Conservation (phyloP, 2,113 vertebrate genomes). For the Talpa occidentalis region DNA sequence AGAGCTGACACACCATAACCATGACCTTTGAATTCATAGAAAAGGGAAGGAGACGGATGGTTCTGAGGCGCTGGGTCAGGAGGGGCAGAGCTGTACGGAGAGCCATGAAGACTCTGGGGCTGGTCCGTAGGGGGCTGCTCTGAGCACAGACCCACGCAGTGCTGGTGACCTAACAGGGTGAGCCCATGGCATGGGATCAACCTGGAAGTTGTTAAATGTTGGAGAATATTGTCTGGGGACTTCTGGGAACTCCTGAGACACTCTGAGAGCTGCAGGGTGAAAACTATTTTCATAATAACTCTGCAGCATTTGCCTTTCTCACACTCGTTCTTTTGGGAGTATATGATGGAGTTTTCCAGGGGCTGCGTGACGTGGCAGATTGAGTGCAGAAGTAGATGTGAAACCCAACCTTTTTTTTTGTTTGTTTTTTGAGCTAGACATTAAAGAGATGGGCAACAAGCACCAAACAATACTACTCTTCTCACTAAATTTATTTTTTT, state of each 20-base stretch:
- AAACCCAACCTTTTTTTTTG: not conserved
- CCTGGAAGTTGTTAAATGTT: not conserved
- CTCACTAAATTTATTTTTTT: not conserved
- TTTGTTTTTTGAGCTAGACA: not conserved
- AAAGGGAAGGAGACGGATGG: not conserved
- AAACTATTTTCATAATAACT: not conserved
- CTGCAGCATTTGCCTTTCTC: not conserved
- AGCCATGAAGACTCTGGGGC: too few species aligned
- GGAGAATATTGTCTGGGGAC: not conserved
- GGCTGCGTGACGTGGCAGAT: not conserved
- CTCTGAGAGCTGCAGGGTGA: not conserved
- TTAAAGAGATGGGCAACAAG: not conserved
- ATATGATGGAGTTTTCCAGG: not conserved
- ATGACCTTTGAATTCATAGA: not conserved
- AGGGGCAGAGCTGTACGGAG: too few species aligned
- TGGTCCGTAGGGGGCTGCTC: too few species aligned
- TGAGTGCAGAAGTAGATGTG: constrained; percentile 18
- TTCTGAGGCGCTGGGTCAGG: not conserved
- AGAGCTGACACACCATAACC: not conserved
- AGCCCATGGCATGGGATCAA: not conserved
- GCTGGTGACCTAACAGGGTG: not conserved
- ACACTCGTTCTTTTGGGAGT: not conserved
- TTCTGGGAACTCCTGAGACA: not conserved
- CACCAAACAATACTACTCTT: not conserved
- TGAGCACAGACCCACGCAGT: too few species aligned